phyloP scores from a whole-genome alignment of 2,888 invertebrate genomes.

The Aporophyla nigra region DNA sequence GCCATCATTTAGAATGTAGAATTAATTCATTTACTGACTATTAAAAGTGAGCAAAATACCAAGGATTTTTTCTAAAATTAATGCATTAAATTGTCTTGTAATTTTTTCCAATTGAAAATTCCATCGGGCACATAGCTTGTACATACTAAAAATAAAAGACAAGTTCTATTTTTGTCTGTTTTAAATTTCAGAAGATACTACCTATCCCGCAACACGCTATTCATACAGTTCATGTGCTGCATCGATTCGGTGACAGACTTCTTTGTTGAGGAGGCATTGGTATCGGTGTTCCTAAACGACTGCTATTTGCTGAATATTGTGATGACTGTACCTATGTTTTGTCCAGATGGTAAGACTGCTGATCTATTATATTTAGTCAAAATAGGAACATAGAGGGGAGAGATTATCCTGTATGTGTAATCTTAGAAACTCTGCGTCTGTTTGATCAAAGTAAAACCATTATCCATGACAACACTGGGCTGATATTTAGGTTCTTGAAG shows the following conservation, averaged over 20 bases:
- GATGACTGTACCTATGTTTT: slow-evolving; percentile 86
- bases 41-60: too few species aligned
- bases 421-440: not conserved
- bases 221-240: slow-evolving; percentile 91
- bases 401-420: not conserved
- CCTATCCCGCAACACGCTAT: slow-evolving; percentile 89
- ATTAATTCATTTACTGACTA: too few species aligned
- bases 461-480: not conserved
- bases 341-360: slow-evolving; percentile 77
- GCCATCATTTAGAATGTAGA: too few species aligned
- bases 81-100: not conserved
- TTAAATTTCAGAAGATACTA: slow-evolving; percentile 77
- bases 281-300: slow-evolving; percentile 87
- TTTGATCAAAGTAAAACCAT: not conserved
- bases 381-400: not conserved
- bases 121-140: not conserved
- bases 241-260: slow-evolving; percentile 78
- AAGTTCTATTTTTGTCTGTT: not conserved
- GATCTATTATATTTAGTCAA: not conserved
- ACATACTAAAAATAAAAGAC: not conserved
- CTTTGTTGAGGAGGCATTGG: slow-evolving; percentile 82
- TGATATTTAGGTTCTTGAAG: not conserved
- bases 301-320: slow-evolving; percentile 86
- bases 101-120: too few species aligned
- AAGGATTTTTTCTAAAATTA: not conserved